phyloP scores from a whole-genome alignment of 2,888 invertebrate species.

The Andrena bucephala region DNA sequence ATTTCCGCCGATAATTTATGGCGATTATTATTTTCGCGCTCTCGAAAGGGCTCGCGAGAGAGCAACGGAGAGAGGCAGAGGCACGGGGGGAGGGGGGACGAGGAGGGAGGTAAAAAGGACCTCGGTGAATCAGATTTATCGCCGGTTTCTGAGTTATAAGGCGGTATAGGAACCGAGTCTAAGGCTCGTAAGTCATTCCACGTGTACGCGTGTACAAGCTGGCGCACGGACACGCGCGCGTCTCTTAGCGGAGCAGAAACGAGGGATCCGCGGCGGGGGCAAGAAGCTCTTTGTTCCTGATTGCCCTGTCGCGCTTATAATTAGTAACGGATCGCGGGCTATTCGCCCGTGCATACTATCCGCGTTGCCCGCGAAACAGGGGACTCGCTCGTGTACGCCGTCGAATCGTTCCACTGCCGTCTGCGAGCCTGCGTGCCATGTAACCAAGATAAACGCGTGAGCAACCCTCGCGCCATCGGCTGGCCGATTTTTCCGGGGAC shows the following conservation, averaged over 20 bases:
- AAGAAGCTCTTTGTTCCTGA: conserved; percentile 75
- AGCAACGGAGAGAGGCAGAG: conserved; percentile 35
- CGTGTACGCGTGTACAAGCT: conserved; percentile 59
- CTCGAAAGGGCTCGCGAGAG: conserved; percentile 46
- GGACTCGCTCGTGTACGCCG: not conserved
- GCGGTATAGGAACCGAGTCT: conserved; percentile 74
- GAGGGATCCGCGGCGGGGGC: conserved; percentile 46
- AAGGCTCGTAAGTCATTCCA: conserved; percentile 79
- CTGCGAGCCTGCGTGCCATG: not conserved
- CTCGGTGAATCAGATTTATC: conserved; percentile 79
- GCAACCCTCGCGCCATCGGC: not conserved
- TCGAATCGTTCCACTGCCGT: conserved; percentile 11
- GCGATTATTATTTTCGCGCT: conserved; percentile 79
- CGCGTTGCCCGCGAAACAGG: conserved; percentile 7
- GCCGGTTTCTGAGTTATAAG: conserved; percentile 76
- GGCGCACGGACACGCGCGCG: conserved; percentile 34
- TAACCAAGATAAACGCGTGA: not conserved
- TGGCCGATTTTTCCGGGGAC: conserved; percentile 2
- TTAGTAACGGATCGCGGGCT: conserved; percentile 73
- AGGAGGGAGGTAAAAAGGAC: conserved; percentile 63
- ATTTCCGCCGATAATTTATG: conserved; percentile 79
- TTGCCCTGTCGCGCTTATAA: conserved; percentile 79
- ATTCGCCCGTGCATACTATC: conserved; percentile 16
- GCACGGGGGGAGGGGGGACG: not conserved
- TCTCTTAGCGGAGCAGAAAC: conserved; percentile 45